Conservation (phyloP, 37 sponge, comb jelly and placozoan genomes). For the Petrosia ficiformis region DNA sequence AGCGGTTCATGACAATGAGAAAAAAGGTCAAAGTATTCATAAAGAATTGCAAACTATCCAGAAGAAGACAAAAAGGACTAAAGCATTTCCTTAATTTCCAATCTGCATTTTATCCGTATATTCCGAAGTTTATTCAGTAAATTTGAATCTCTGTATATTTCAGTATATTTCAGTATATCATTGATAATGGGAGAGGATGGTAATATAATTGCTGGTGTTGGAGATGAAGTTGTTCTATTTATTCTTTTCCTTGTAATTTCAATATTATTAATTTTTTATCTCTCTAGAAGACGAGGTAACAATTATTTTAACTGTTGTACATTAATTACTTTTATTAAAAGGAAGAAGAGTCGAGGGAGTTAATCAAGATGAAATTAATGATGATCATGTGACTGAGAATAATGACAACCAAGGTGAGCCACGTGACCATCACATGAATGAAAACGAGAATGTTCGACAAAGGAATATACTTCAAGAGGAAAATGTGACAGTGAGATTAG, state of each 20-base stretch:
- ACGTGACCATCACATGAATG: no score
- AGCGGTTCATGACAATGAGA: slow-evolving; percentile 12
- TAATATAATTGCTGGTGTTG: background rate
- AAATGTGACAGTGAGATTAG: background rate
- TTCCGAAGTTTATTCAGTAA: background rate
- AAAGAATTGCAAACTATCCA: slow-evolving; percentile 27
- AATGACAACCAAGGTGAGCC: no score
- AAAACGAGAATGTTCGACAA: background rate
- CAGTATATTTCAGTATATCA: no score
- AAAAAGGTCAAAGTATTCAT: slow-evolving; percentile 5
- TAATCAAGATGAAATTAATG: no score
- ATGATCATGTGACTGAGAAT: no score
- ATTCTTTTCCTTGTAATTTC: background rate
- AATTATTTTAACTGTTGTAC: no score
- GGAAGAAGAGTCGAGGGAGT: no score
- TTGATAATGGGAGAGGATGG: background rate
- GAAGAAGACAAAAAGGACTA: slow-evolving; percentile 17
- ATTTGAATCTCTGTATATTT: background rate
- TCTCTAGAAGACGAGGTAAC: background rate
- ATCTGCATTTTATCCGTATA: no score
- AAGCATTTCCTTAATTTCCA: slow-evolving; percentile 31
- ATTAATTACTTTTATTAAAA: no score
- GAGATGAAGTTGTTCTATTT: background rate
- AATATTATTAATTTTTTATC: background rate
- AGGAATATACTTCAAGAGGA: background rate